phyloP scores from a whole-genome alignment of 2,113 vertebrate genomes.

The Felis catus region F.catus_Fca126_mat1.0 CM031419.1:3780001-3780500 shows the following conservation, averaged over 20 bases:
- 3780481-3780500: neutral
- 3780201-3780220: neutral
- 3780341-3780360: neutral
- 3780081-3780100: accelerated
- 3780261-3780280: neutral
- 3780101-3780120: accelerated
- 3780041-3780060: neutral
- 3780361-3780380: neutral
- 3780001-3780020: neutral
- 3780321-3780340: accelerated
- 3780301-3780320: neutral
- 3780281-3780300: accelerated
- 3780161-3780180: neutral
- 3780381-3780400: neutral
- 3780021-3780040: neutral
- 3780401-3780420: neutral
- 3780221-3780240: accelerated
- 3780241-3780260: neutral
- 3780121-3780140: neutral
- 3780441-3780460: no score
- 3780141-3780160: neutral
- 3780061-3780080: accelerated
- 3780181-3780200: accelerated
- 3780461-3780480: neutral
- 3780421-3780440: neutral